phyloP scores from a whole-genome alignment of 1,140 invertebrate genomes.

The Meloidogyne chitwoodi region DNA sequence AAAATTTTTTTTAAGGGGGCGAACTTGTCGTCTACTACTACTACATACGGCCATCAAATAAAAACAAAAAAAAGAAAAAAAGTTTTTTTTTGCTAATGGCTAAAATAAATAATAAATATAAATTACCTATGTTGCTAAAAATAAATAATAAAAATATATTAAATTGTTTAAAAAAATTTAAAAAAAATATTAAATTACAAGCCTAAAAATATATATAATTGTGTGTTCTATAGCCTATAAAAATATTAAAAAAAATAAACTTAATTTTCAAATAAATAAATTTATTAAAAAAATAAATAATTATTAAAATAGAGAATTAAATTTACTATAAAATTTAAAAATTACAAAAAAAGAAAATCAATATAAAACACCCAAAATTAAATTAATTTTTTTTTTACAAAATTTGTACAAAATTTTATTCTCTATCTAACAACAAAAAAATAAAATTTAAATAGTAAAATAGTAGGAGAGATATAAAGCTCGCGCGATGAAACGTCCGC shows the following conservation, averaged over 20 bases:
- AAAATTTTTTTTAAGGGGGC: background rate
- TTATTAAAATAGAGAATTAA: too few relatives aligned
- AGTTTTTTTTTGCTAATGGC: background rate
- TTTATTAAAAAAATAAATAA: too few relatives aligned
- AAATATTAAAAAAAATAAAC: too few relatives aligned
- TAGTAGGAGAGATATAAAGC: background rate
- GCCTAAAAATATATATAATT: background rate
- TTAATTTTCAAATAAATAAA: too few relatives aligned
- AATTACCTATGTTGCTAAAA: background rate
- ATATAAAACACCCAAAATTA: too few relatives aligned
- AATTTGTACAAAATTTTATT: too few relatives aligned
- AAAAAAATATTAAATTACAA: background rate
- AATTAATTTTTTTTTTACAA: too few relatives aligned
- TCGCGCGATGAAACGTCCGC: background rate
- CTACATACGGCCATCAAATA: background rate
- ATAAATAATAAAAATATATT: background rate
- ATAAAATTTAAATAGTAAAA: too few relatives aligned
- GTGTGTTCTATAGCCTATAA: too few relatives aligned
- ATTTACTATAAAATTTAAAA: too few relatives aligned
- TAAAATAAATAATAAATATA: background rate
- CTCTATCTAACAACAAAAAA: too few relatives aligned
- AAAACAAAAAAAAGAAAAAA: background rate
- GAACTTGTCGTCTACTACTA: background rate
- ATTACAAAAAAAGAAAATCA: too few relatives aligned
- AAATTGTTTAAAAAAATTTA: background rate